These are phyloP conservation scores for Drepanosiphum platanoidis DNA, from an alignment of 2,888 invertebrate species.

Conservation along the genomic window DNA sequence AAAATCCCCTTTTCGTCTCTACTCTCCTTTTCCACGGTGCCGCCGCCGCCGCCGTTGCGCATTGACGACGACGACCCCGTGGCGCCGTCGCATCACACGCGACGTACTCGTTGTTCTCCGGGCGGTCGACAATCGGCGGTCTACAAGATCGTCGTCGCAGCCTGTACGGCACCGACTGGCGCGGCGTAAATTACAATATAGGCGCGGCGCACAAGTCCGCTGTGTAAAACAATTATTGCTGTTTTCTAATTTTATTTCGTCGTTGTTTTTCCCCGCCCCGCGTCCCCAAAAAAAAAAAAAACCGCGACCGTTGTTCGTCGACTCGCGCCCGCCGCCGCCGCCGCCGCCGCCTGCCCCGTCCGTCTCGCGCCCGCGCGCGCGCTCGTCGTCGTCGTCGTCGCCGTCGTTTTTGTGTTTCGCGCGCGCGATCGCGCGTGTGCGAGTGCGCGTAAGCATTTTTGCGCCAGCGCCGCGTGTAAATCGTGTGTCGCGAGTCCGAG, in stretches of 20 bases:
- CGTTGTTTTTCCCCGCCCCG: conserved; percentile 9
- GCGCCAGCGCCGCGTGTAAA: background rate
- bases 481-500: background rate
- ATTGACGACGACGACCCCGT: background rate
- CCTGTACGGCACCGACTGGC: too few species aligned
- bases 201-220: too few species aligned
- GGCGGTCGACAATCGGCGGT: too few species aligned
- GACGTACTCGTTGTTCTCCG: too few species aligned
- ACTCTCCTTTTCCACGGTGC: background rate
- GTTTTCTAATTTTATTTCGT: conserved; percentile 22
- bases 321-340: background rate
- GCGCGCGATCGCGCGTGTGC: background rate
- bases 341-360: background rate
- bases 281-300: background rate
- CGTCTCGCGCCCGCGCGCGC: background rate
- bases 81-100: too few species aligned
- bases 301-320: background rate
- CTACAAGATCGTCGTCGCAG: background rate
- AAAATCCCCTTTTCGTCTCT: background rate
- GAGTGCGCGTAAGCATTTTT: conserved; percentile 2
- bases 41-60: background rate
- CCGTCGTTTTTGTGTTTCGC: background rate
- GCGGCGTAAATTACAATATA: background rate
- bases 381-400: background rate
- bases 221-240: too few species aligned